Evolutionary conservation across 2,888 invertebrate species (phyloP).

Genomic region (Acrobasis repandana): DNA sequence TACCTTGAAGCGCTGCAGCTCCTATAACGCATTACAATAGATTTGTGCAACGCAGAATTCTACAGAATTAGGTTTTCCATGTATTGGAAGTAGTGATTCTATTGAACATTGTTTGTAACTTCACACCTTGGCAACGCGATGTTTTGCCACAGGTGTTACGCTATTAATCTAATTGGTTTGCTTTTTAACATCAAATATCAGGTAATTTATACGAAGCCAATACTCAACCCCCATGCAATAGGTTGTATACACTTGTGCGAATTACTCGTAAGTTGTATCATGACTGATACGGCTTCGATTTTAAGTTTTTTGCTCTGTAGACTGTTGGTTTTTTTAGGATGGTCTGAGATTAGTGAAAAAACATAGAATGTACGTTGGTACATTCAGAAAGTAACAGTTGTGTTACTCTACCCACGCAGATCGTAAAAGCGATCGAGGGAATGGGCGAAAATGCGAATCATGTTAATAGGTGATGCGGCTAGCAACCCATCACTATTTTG

Average conservation of each 20-base stretch:
- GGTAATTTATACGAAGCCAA: neutral
- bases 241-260: neutral
- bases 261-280: neutral
- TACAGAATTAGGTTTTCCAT: conserved; percentile 44
- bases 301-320: too few relatives aligned
- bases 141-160: conserved; percentile 9
- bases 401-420: too few relatives aligned
- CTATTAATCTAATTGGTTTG: conserved; percentile 22
- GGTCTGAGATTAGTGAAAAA: too few relatives aligned
- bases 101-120: conserved; percentile 43
- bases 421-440: too few relatives aligned
- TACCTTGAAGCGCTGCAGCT: conserved; percentile 10
- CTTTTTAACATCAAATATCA: conserved; percentile 12
- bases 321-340: too few relatives aligned
- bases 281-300: too few relatives aligned
- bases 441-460: too few relatives aligned
- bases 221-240: neutral
- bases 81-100: conserved; percentile 22
- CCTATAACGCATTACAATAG: conserved; percentile 42
- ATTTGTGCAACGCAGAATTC: conserved; percentile 46
- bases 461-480: too few relatives aligned
- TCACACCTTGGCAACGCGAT: conserved; percentile 45
- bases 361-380: too few relatives aligned
- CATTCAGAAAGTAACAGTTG: too few relatives aligned
- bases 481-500: too few relatives aligned